These are phyloP conservation scores for Enteromius paludinosus DNA, from an alignment of 2,797 vertebrate species.

Conservation along the genomic window DNA sequence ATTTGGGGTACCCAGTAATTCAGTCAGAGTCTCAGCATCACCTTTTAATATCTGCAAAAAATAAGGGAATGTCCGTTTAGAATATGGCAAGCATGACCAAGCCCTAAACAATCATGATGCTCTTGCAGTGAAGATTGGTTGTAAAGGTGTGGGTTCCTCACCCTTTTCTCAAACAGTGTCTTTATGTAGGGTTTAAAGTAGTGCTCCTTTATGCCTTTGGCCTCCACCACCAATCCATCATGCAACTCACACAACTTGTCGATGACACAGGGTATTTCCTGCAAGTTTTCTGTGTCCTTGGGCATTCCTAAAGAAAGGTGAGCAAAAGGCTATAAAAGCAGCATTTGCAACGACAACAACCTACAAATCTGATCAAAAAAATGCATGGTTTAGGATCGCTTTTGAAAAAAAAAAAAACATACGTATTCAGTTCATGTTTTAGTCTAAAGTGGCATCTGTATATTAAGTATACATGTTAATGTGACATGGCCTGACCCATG, in stretches of 20 bases:
- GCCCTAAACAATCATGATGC: background rate
- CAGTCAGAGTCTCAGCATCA: slow-evolving; percentile 78
- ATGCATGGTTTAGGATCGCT: background rate
- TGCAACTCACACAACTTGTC: slow-evolving; percentile 89
- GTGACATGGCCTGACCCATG: background rate
- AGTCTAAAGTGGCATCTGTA: no score
- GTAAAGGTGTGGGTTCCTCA: slow-evolving; percentile 60
- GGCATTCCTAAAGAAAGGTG: slow-evolving; percentile 78
- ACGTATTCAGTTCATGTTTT: no score
- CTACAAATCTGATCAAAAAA: background rate
- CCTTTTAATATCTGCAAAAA: slow-evolving; percentile 90
- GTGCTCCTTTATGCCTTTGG: slow-evolving; percentile 96
- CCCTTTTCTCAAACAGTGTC: slow-evolving; percentile 89
- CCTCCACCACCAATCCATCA: slow-evolving; percentile 92
- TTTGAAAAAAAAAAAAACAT: background rate
- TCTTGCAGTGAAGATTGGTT: background rate
- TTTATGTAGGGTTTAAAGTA: slow-evolving; percentile 96
- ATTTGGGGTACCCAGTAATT: slow-evolving; percentile 86
- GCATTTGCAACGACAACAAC: background rate
- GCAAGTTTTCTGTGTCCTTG: slow-evolving; percentile 66
- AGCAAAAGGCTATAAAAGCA: background rate
- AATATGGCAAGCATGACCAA: background rate
- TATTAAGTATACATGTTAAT: no score
- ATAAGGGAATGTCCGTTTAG: background rate
- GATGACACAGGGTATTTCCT: slow-evolving; percentile 86